Percentiles rank a stretch among this genome's conserved stretches.
These are phyloP conservation scores for Lapara coniferarum DNA, from an alignment of 2,888 invertebrate genomes.

Conservation along the genomic window DNA sequence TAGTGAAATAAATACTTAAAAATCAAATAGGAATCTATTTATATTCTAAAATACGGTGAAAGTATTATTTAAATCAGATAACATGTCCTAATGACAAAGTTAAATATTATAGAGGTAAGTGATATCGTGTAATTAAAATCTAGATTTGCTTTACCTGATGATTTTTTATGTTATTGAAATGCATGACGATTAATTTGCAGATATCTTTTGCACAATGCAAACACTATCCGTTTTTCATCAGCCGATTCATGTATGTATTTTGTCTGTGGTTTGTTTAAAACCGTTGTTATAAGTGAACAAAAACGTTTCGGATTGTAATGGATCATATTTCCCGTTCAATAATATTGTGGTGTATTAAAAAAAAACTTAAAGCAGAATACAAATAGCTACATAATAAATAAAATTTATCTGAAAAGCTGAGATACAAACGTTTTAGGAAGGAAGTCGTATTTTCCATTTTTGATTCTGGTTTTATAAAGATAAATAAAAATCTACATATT, in stretches of 20 bases:
- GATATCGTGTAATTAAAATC: not conserved
- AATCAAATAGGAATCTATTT: constrained; percentile 5
- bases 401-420: no score
- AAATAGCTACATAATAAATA: no score
- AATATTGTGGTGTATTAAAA: no score
- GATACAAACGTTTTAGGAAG: no score
- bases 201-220: not conserved
- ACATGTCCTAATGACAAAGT: not conserved
- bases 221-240: no score
- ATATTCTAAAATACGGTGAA: not conserved
- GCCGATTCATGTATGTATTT: not conserved
- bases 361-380: no score
- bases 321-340: no score
- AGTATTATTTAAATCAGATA: constrained; percentile 5
- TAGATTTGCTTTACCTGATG: not conserved
- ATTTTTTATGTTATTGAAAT: not conserved
- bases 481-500: no score
- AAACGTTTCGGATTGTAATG: not conserved
- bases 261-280: not conserved
- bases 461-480: no score
- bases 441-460: no score
- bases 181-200: constrained; percentile 3
- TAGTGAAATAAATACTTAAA: not conserved
- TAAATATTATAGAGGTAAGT: not conserved
- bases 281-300: not conserved